Evolutionary conservation across 2,888 invertebrate species (phyloP).

Genomic region (Campoplex nolae): DNA sequence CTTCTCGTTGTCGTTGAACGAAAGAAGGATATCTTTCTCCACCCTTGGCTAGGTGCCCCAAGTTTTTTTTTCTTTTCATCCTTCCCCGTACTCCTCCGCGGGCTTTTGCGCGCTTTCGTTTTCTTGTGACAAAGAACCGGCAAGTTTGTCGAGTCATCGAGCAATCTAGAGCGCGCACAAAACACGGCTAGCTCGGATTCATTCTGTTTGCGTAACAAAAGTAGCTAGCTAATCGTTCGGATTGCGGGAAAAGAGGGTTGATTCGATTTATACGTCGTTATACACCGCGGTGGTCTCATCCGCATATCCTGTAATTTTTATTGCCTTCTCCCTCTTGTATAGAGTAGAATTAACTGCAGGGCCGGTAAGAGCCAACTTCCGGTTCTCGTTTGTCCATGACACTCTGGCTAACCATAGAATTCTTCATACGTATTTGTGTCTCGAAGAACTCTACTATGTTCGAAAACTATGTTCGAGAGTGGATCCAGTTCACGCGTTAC

Average conservation of each 20-base stretch:
- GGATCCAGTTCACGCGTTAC: constrained; percentile 34
- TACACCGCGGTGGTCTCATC: constrained; percentile 5
- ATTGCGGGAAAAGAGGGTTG: constrained; percentile 40
- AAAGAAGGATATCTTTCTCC: constrained; percentile 28
- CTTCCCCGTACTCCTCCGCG: constrained; percentile 47
- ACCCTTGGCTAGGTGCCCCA: constrained; percentile 59
- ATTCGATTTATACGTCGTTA: constrained; percentile 64
- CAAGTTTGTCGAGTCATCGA: constrained; percentile 63
- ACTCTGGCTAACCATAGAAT: not conserved
- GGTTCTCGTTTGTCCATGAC: constrained; percentile 47
- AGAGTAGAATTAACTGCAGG: constrained; percentile 29
- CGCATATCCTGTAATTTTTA: constrained; percentile 29
- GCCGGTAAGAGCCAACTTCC: constrained; percentile 59
- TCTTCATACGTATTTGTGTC: not conserved
- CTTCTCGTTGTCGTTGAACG: constrained; percentile 60
- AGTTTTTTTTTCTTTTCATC: constrained; percentile 34
- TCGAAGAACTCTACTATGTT: constrained; percentile 14
- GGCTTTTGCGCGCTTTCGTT: constrained; percentile 47
- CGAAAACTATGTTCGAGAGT: constrained; percentile 35
- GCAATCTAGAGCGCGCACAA: constrained; percentile 58
- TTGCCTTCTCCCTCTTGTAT: constrained; percentile 25
- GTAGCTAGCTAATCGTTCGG: constrained; percentile 71
- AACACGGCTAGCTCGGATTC: constrained; percentile 56
- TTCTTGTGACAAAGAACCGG: constrained; percentile 23
- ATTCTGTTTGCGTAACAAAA: constrained; percentile 70